Base-by-base conservation (phyloP, 1,140 invertebrate genomes). In the Dysdera silvatica region DNA sequence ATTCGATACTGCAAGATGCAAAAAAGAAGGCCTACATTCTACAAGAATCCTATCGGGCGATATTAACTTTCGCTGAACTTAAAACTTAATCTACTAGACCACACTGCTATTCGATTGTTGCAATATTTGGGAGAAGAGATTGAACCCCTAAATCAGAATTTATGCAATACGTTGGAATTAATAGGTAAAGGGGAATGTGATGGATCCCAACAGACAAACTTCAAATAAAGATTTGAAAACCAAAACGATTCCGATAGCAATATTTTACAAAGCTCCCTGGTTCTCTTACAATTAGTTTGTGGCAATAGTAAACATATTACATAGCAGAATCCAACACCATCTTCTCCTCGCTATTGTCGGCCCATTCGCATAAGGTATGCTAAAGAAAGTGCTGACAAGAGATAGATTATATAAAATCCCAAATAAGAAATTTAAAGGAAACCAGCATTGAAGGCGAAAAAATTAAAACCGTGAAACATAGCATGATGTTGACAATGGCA, bases 401-500 rank as follows among this genome's bases (percentile, higher is more conserved):
- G 70, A 67, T 65, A 37, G 23, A 56, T 18, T 61, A 66, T 51
- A 49, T 73, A 24, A 54, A 71, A 62, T 47, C 70, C 35, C 61
- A 71, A 68, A 64, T 69, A n/a, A n/a, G n/a, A n/a, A n/a, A n/a
- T n/a, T n/a, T n/a, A n/a, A n/a, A n/a, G n/a, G n/a, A n/a, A n/a
- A n/a, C n/a, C n/a, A n/a, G n/a, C n/a, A n/a, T n/a, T n/a, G 52
- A 67, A 61, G 23, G 51, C 45, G 52, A 70, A 47, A 66, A 67
- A 47, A 49, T 59, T 32, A 54, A 72, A 20, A 35, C 26, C 37
- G 56, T 75, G 20, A 61, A 49, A 18, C 69, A 72, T 59, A 60
- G 54, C 61, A 41, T 75, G 31, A 33, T 61, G n/a, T 67, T 75
- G 20, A 77, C 74, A 26, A 77, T 79, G 73, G 68, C 78, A n/a